These are phyloP conservation scores for Alfaro cultratus DNA, from an alignment of 2,797 vertebrate species.

Conservation along the genomic window DNA sequence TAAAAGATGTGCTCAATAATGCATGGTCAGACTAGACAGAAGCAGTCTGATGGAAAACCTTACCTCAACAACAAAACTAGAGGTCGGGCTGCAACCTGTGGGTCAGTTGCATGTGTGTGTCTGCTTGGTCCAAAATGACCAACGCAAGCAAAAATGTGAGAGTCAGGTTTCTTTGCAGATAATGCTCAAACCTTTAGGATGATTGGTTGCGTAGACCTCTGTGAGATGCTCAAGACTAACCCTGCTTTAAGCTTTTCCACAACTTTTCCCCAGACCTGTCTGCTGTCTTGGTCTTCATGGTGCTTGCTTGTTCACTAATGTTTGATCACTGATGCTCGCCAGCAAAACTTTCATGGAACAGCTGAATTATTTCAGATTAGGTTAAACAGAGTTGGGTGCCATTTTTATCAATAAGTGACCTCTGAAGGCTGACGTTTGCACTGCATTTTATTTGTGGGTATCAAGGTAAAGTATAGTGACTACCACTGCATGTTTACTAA, in stretches of 20 bases:
- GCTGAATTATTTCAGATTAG: not conserved
- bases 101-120: not conserved
- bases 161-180: not conserved
- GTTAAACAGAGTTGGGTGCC: not conserved
- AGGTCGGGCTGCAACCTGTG: conserved; percentile 10
- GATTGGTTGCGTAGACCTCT: not conserved
- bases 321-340: not conserved
- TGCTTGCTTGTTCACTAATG: not conserved
- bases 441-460: not conserved
- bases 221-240: not conserved
- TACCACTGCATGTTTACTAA: not conserved
- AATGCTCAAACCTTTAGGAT: not conserved
- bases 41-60: conserved; percentile 69
- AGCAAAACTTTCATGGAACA: not conserved
- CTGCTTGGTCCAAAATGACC: not conserved
- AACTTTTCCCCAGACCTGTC: not conserved
- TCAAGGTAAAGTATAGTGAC: not conserved
- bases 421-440: not conserved
- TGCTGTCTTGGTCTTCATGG: not conserved
- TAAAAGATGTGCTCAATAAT: conserved; percentile 75
- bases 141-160: not conserved
- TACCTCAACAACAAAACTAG: conserved; percentile 54
- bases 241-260: not conserved
- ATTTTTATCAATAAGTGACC: not conserved
- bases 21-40: conserved; percentile 66